Evolutionary conservation across 2,797 vertebrate genomes (phyloP).

Genomic region (Hozukius guyotensis): DNA sequence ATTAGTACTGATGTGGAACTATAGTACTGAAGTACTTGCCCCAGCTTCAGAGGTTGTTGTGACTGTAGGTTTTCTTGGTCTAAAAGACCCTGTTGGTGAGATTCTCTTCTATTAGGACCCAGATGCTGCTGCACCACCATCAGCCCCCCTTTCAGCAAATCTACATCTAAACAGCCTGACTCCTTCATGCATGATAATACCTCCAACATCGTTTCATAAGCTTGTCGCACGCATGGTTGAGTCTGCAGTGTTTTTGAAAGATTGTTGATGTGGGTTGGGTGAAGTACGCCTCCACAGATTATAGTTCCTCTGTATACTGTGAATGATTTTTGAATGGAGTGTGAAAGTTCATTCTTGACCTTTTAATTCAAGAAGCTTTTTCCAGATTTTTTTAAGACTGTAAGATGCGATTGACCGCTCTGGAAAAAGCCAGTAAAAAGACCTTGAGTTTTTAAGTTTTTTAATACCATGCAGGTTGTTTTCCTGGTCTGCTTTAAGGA

Average conservation of each 20-base stretch:
- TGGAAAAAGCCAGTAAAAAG: neutral
- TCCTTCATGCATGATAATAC: constrained; percentile 17
- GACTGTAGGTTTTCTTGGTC: neutral
- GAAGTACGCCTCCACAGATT: neutral
- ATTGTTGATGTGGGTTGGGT: neutral
- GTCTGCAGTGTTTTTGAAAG: constrained; percentile 1
- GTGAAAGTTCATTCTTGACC: neutral
- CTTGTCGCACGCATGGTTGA: constrained; percentile 25
- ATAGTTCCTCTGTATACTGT: neutral
- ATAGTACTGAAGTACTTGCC: neutral
- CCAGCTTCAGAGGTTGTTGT: neutral
- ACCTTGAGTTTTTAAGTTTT: neutral
- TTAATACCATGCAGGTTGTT: neutral
- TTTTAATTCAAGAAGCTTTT: neutral
- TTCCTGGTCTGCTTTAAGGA: neutral
- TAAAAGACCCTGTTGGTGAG: constrained; percentile 18
- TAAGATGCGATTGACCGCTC: neutral
- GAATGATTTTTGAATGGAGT: neutral
- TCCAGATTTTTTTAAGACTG: neutral
- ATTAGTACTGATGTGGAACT: neutral
- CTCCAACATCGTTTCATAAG: constrained; percentile 21
- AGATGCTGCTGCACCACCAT: neutral
- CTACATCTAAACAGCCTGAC: neutral
- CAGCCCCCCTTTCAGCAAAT: neutral
- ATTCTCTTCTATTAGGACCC: neutral